These are phyloP conservation scores for Kryptolebias marmoratus DNA, from an alignment of 2,113 vertebrate species.

Conservation along the genomic window DNA sequence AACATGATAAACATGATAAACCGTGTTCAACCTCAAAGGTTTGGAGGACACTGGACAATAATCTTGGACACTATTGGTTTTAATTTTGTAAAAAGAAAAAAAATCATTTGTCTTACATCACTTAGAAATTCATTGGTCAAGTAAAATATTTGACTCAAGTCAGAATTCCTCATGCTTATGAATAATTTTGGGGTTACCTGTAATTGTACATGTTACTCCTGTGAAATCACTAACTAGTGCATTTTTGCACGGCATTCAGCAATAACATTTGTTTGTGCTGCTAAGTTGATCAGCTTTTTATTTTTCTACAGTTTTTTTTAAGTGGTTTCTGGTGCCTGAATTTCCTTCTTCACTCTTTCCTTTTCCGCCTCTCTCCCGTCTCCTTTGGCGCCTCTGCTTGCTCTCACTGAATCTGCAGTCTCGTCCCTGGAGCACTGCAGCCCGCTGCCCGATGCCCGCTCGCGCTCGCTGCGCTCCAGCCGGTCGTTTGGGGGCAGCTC, in stretches of 20 bases:
- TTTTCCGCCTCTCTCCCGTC: not conserved
- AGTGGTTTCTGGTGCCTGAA: slow-evolving; percentile 60
- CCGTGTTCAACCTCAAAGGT: not conserved
- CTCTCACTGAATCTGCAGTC: slow-evolving; percentile 75
- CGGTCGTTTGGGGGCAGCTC: slow-evolving; percentile 82
- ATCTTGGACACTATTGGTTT: too few species aligned
- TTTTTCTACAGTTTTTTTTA: slow-evolving; percentile 32
- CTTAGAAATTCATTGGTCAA: not conserved
- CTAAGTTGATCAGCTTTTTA: slow-evolving; percentile 44
- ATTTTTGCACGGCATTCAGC: slow-evolving; percentile 37
- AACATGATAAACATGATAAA: not conserved
- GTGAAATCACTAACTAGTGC: slow-evolving; percentile 19
- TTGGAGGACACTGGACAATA: not conserved
- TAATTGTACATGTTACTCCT: slow-evolving; percentile 6
- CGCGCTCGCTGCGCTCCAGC: slow-evolving; percentile 84
- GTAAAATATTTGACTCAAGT: not conserved
- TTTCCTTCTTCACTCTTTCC: slow-evolving; percentile 32
- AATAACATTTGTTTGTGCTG: slow-evolving; percentile 41
- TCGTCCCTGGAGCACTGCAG: slow-evolving; percentile 91
- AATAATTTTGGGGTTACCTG: not conserved
- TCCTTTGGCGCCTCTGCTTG: slow-evolving; percentile 20
- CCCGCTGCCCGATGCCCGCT: slow-evolving; percentile 87
- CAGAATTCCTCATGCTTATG: not conserved
- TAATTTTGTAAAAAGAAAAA: not conserved
- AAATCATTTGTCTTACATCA: not conserved